phyloP scores from a whole-genome alignment of 2,113 vertebrate genomes.

The Strix aluco region DNA sequence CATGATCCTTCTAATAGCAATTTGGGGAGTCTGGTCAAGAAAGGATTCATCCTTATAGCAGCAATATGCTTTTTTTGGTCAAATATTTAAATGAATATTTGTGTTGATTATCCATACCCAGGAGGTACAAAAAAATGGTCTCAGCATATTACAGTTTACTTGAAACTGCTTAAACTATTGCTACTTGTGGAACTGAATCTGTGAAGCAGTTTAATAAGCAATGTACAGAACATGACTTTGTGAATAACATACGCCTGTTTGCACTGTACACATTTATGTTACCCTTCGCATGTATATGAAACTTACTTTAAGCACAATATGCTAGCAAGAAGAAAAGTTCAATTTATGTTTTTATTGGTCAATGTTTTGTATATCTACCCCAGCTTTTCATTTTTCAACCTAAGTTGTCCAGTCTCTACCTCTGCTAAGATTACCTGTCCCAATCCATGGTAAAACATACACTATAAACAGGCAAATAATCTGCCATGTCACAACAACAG shows the following conservation, averaged over 20 bases:
- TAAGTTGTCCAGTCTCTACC: background rate
- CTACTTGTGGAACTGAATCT: background rate
- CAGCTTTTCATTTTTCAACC: background rate
- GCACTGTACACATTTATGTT: background rate
- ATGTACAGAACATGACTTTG: background rate
- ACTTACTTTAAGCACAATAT: background rate
- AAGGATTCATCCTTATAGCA: conserved; percentile 31
- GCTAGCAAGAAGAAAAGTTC: background rate
- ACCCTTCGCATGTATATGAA: background rate
- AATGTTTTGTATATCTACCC: background rate
- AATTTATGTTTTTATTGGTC: background rate
- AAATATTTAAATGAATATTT: background rate
- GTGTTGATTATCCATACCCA: background rate
- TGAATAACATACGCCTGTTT: background rate
- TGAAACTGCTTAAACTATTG: background rate
- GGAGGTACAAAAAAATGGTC: background rate
- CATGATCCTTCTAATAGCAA: conserved; percentile 64
- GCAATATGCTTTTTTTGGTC: background rate
- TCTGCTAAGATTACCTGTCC: background rate
- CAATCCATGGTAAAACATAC: background rate
- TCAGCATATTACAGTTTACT: background rate
- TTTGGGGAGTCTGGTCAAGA: conserved; percentile 70
- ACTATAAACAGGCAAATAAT: background rate
- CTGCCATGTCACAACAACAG: background rate
- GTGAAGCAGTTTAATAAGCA: background rate